Base-by-base conservation (phyloP, 2,888 invertebrate species). In the Calliphora vomitoria region DNA sequence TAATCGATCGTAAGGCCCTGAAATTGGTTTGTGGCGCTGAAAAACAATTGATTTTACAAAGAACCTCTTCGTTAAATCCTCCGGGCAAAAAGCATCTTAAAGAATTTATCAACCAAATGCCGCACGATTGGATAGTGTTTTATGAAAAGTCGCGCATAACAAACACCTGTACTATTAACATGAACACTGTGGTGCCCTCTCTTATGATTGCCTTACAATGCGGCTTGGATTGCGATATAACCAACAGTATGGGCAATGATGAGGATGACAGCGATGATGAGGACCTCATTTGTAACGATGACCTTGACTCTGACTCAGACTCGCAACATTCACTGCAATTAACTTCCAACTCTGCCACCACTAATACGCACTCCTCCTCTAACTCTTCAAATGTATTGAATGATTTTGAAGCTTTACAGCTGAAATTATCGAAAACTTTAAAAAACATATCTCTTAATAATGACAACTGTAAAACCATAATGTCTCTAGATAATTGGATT, bases 71-170 rank as follows among this genome's bases (percentile, higher is more conserved):
- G 10, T 81, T 94, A 11, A 88, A 90, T 80, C 87, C 90, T 13
- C 90, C 90, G 0, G 90, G 91, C 4, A 89, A 88, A 78, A 91
- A 91, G 4, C 90, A 89, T 15, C 41, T 90, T 0, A 90, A 88
- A 31, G 89, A 89, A 8, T 89, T 89, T 55, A 93, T 95, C 0
- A 93, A 92, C 10, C 92, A 90, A n/a, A 88, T 97, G 72, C 96
- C 96, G 0, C 95, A 96, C 13, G 97, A 98, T 90, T 99, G 98
- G 98, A 94, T 98, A 18, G 95, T 97, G 13, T 99, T 96, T 91
- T 98, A 98, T 91, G 98, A 98, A 93, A 96, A 98, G 93, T 96
- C 96, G 0, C 95, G 97, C 64, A 94, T 95, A 0, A 95, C 96
- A 0, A 94, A 95, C 20, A 94, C 95, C 76, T 96, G 97, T 86